Conservation (phyloP, 1,140 invertebrate genomes). For the Magallana angulata region DNA sequence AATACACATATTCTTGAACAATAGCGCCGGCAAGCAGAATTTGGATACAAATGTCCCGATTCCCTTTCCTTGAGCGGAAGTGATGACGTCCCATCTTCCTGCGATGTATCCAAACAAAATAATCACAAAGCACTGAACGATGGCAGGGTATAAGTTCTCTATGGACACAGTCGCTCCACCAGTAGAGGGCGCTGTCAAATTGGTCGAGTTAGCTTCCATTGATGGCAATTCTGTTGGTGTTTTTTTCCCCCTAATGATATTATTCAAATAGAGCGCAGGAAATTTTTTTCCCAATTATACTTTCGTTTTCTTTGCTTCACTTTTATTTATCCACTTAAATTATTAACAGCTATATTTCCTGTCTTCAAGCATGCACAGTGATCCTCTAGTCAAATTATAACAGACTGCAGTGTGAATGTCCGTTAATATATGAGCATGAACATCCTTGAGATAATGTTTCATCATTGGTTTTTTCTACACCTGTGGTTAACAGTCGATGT, state of each 20-base stretch:
- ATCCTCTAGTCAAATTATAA: no score
- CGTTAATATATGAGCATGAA: not conserved
- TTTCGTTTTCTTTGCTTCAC: not conserved
- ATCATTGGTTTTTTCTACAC: not conserved
- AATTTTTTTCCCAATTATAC: not conserved
- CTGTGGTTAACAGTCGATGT: no score
- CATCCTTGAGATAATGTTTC: not conserved
- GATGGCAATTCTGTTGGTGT: not conserved
- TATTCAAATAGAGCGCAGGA: not conserved
- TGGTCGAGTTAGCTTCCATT: not conserved
- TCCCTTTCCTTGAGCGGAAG: conserved; percentile 91
- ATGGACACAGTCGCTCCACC: conserved; percentile 70
- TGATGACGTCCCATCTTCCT: conserved; percentile 90
- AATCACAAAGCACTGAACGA: conserved; percentile 94
- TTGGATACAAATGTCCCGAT: conserved; percentile 95
- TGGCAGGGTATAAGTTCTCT: conserved; percentile 92
- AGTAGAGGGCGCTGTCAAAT: not conserved
- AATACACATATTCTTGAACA: conserved; percentile 93
- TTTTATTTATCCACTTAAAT: not conserved
- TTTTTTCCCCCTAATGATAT: not conserved
- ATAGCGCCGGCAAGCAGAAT: conserved; percentile 93
- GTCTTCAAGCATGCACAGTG: not conserved
- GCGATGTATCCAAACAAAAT: conserved; percentile 95
- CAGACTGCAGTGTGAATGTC: not conserved
- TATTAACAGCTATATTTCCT: not conserved